A percentile compares a stretch with the other conserved stretches of the same genome.
phyloP scores from a whole-genome alignment of 2,888 invertebrate genomes.

The Meta bourneti region DNA sequence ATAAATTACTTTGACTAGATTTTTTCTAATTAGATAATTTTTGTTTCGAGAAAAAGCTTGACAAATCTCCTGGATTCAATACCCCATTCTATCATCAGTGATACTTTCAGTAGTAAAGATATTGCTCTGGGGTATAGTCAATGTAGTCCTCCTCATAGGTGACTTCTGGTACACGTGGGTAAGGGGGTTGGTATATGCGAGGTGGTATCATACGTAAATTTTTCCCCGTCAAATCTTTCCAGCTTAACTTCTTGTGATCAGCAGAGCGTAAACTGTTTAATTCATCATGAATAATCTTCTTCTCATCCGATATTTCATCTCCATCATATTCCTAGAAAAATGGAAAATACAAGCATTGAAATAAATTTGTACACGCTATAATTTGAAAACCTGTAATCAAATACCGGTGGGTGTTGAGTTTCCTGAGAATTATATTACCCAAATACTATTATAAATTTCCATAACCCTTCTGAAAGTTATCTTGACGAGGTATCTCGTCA shows the following conservation, averaged over 20 bases:
- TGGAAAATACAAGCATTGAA: not conserved
- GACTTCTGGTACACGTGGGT: not conserved
- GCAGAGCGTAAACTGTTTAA: constrained; percentile 46
- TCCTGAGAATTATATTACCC: not conserved
- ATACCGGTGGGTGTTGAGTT: no score
- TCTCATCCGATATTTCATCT: constrained; percentile 13
- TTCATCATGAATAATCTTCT: constrained; percentile 40
- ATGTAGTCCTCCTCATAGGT: constrained; percentile 24
- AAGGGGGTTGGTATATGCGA: not conserved
- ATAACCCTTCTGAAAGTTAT: no score
- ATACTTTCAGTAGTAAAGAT: constrained; percentile 25
- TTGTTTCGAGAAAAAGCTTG: not conserved
- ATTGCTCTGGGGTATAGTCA: constrained; percentile 19
- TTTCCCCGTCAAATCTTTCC: constrained; percentile 58
- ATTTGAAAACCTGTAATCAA: not conserved
- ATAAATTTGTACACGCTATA: not conserved
- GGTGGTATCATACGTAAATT: constrained; percentile 14
- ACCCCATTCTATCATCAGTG: not conserved
- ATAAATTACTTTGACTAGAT: not conserved
- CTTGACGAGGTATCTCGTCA: no score
- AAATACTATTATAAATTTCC: no score
- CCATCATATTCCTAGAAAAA: constrained; percentile 66
- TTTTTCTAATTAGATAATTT: not conserved
- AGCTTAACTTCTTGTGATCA: constrained; percentile 8
- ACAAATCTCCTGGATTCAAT: not conserved